Percentiles rank a stretch among this genome's conserved stretches.
These are phyloP conservation scores for Crotalus horridus DNA, from an alignment of 2,113 vertebrate species.

Conservation along the genomic window DNA sequence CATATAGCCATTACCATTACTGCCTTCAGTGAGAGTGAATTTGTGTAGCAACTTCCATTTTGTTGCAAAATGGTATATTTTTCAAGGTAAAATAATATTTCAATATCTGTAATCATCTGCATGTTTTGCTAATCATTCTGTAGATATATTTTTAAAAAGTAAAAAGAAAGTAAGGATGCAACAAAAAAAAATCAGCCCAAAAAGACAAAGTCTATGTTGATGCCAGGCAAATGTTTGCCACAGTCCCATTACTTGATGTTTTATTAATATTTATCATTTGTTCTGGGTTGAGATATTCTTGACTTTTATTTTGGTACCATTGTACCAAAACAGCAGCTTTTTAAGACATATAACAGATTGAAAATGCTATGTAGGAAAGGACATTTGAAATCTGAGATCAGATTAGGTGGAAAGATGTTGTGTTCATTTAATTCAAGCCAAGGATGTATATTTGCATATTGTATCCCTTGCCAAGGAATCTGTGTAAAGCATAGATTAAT, in stretches of 20 bases:
- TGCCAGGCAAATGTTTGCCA: not conserved
- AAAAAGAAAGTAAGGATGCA: not conserved
- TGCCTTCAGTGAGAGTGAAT: too few species aligned
- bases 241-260: not conserved
- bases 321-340: not conserved
- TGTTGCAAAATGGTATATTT: not conserved
- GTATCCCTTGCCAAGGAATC: slow-evolving; percentile 7
- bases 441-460: not conserved
- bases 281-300: not conserved
- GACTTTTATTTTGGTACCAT: not conserved
- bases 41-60: too few species aligned
- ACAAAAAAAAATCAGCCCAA: not conserved
- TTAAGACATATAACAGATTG: not conserved
- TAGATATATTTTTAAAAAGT: not conserved
- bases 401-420: not conserved
- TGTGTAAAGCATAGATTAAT: not conserved
- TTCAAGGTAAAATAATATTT: not conserved
- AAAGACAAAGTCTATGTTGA: not conserved
- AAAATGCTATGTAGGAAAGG: not conserved
- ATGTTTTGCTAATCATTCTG: not conserved
- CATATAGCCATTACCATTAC: too few species aligned
- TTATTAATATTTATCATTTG: not conserved
- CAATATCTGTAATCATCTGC: not conserved
- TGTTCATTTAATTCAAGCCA: not conserved
- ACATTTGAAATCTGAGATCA: not conserved